A percentile compares a stretch with the other conserved stretches of the same genome.
phyloP scores from a whole-genome alignment of 2,888 invertebrate species.

The Lottia gigantea region DNA sequence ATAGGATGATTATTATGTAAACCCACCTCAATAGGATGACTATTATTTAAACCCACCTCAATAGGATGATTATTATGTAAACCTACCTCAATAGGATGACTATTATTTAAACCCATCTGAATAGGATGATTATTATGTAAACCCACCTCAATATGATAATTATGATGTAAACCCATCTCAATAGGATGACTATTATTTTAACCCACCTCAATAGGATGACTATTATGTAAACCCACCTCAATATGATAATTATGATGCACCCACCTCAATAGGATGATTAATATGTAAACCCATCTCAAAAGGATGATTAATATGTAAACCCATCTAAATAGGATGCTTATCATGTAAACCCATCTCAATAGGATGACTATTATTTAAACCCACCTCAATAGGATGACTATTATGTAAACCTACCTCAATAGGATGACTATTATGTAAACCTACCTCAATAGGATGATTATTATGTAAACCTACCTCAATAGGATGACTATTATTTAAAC shows the following conservation, averaged over 20 bases:
- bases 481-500: not conserved
- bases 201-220: too few relatives aligned
- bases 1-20: too few relatives aligned
- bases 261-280: not conserved
- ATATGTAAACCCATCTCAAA: not conserved
- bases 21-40: too few relatives aligned
- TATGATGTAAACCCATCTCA: not conserved
- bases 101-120: conserved; percentile 73
- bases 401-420: conserved; percentile 79
- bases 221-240: too few relatives aligned
- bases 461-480: not conserved
- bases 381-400: conserved; percentile 72
- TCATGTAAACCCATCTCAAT: too few relatives aligned
- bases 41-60: too few relatives aligned
- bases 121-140: too few relatives aligned
- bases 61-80: too few relatives aligned
- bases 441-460: not conserved
- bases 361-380: too few relatives aligned
- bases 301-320: not conserved
- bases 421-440: conserved; percentile 91
- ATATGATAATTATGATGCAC: too few relatives aligned
- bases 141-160: conserved; percentile 84
- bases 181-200: not conserved
- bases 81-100: conserved; percentile 92
- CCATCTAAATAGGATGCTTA: not conserved